These are phyloP conservation scores for Nesometra sesokonis DNA, from an alignment of 35 echinoderm and acorn worm genomes.

Conservation along the genomic window DNA sequence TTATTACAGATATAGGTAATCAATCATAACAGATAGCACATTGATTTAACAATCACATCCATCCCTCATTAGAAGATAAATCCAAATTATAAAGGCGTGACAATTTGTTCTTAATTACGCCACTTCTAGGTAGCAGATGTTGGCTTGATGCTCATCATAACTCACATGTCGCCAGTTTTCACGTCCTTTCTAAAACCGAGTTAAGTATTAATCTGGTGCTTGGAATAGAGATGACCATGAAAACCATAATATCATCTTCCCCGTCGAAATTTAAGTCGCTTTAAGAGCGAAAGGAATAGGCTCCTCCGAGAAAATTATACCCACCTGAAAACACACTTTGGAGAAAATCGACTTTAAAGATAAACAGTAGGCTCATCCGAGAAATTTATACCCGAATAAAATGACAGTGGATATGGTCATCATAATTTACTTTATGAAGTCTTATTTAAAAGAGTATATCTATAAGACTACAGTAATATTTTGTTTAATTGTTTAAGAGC, in stretches of 20 bases:
- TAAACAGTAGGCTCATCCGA: too few species aligned
- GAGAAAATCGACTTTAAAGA: too few species aligned
- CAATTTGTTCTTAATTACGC: background rate
- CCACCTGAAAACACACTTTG: too few species aligned
- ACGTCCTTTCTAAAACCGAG: background rate
- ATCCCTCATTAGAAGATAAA: background rate
- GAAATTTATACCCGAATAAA: too few species aligned
- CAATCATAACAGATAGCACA: background rate
- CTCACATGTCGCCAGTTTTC: background rate
- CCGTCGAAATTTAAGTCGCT: background rate
- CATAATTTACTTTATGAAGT: too few species aligned
- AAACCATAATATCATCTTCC: background rate
- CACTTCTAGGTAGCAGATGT: background rate
- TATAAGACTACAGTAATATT: too few species aligned
- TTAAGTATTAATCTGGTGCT: background rate
- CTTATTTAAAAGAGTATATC: too few species aligned
- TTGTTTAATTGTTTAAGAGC: too few species aligned
- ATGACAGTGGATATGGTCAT: too few species aligned
- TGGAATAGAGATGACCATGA: background rate
- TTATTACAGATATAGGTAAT: too few species aligned
- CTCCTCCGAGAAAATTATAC: background rate
- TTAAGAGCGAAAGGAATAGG: background rate
- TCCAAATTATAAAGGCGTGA: background rate
- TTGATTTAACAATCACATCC: background rate
- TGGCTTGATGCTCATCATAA: background rate